Base-by-base conservation (phyloP, 2,888 invertebrate genomes). In the Nasonovia ribisnigri region DNA sequence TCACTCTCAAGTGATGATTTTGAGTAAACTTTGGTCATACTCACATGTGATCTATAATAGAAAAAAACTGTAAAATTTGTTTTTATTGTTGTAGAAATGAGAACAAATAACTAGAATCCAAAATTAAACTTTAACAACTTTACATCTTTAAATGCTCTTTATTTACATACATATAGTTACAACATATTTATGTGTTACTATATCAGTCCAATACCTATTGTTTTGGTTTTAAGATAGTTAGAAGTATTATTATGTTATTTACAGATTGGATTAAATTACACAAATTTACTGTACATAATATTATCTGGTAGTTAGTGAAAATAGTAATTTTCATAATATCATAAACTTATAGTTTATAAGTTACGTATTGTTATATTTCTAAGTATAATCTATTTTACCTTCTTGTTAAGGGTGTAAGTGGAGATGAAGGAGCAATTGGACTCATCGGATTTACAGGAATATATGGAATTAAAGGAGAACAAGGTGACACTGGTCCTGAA, bases 391-490 rank as follows among this genome's bases (percentile, higher is more conserved):
- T 77, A 36, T 36, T 36, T 20, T 6, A 77, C 6, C 16, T 36
- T 20, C 54, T 54, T 54, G 54, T 84, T 87, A 48, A 94, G 94
- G 95, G 95, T 60, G 36, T 93, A 0, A 88, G 94, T 13, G 95
- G 95, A n/a, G 95, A 95, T 89, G 26, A 91, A 43, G 95, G 95
- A 54, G 54, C 88, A 24, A 95, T 95, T 95, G 97, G 97, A 88
- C 95, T 95, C 48, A 95, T 95, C 89, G 97, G 96, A 93, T 95
- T 94, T 57, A 54, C 94, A 77, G 97, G 97, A 88, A 92, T 95
- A 1, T 95, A 95, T 77, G 97, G 98, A 60, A 95, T 95, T 43
- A 96, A 96, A 95, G 95, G 95, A 77, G 86, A 94, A 3, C 60
- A 91, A n/a, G 95, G 95, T 13, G 95, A 95, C 67, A 84, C 92